A percentile compares a stretch with the other conserved stretches of the same genome.
Conservation (phyloP, 2,888 invertebrate genomes). For the Ashinkailepas kermadecensis region DNA sequence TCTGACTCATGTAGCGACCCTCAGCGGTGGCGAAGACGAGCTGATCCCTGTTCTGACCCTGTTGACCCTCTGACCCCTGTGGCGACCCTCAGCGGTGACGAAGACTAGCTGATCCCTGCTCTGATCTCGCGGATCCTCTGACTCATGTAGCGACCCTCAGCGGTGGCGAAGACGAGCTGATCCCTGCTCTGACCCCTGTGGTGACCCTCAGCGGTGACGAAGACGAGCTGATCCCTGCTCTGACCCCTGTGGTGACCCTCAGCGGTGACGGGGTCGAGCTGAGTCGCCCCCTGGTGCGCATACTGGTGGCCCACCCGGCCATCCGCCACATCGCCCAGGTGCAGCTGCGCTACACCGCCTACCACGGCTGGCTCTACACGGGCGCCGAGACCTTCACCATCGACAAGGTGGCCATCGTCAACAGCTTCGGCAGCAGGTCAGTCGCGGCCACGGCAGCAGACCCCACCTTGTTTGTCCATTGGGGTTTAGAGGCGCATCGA, state of each 20-base stretch:
- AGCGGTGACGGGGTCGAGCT: not conserved
- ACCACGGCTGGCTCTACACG: conserved; percentile 83
- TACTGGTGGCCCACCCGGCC: conserved; percentile 81
- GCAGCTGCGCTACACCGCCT: conserved; percentile 74
- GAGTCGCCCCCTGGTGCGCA: conserved; percentile 50
- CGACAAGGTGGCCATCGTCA: conserved; percentile 72
- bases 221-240: not conserved
- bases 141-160: no score
- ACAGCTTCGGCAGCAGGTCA: conserved; percentile 73
- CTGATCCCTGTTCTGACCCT: no score
- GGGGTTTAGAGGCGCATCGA: no score
- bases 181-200: no score
- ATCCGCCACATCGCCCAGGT: conserved; percentile 58
- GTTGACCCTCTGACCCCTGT: no score
- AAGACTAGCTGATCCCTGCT: not conserved
- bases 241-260: not conserved
- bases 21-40: no score
- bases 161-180: no score
- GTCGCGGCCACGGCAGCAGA: not conserved
- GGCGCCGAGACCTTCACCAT: conserved; percentile 70
- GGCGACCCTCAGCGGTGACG: no score
- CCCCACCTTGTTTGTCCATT: no score
- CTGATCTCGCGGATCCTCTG: not conserved
- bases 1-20: no score
- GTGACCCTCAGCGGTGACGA: no score